phyloP scores from a whole-genome alignment of 2,888 invertebrate genomes.

The Meliscaeva auricollis region DNA sequence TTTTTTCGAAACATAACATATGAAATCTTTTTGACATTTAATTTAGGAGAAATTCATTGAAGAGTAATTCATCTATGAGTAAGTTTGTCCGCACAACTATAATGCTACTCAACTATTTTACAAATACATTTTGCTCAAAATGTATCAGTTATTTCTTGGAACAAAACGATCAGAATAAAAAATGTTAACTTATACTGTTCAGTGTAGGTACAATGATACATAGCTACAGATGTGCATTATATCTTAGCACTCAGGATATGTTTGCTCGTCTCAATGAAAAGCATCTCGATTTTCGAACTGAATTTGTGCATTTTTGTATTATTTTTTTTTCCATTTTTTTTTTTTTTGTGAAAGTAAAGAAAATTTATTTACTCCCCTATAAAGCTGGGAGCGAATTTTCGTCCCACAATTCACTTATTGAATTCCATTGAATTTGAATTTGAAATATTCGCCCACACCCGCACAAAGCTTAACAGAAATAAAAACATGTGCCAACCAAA shows the following conservation, averaged over 20 bases:
- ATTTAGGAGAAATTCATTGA: too few relatives aligned
- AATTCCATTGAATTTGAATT: conserved; percentile 63
- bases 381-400: conserved; percentile 34
- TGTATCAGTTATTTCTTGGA: not conserved
- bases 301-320: conserved; percentile 16
- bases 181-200: not conserved
- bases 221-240: too few relatives aligned
- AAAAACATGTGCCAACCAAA: conserved; percentile 23
- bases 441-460: conserved; percentile 32
- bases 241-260: not conserved
- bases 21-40: too few relatives aligned
- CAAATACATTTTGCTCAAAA: not conserved
- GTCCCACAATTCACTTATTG: conserved; percentile 47
- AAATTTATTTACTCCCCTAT: conserved; percentile 42
- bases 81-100: too few relatives aligned
- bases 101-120: not conserved
- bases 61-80: too few relatives aligned
- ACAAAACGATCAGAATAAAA: not conserved
- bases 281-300: not conserved
- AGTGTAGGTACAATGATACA: not conserved
- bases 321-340: not conserved
- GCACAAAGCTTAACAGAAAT: conserved; percentile 16
- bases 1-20: too few relatives aligned
- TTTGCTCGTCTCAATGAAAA: not conserved
- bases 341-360: not conserved